These are phyloP conservation scores for Ceratina japonica DNA, from an alignment of 1,140 invertebrate genomes.

Conservation along the genomic window DNA sequence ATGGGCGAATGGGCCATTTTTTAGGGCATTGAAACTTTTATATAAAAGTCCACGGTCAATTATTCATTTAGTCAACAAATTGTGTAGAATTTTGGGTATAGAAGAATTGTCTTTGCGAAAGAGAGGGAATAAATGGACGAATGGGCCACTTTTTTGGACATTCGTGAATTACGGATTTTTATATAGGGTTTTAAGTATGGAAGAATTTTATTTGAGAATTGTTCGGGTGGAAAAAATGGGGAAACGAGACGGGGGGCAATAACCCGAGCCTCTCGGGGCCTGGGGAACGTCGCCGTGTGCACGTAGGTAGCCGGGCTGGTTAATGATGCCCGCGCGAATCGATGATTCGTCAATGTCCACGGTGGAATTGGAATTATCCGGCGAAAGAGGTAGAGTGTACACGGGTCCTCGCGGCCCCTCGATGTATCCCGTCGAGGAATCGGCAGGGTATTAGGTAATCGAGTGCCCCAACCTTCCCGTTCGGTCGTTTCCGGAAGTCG, in stretches of 20 bases:
- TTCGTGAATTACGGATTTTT: too few relatives aligned
- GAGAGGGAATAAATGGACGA: too few relatives aligned
- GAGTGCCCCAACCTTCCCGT: too few relatives aligned
- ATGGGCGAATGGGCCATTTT: too few relatives aligned
- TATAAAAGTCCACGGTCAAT: too few relatives aligned
- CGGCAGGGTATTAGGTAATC: slow-evolving; percentile 20
- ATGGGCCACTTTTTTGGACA: too few relatives aligned
- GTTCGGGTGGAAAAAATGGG: neutral
- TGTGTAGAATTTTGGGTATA: too few relatives aligned
- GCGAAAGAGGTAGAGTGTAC: slow-evolving; percentile 39
- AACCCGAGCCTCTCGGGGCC: slow-evolving; percentile 31
- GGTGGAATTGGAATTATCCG: slow-evolving; percentile 51
- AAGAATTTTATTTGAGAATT: too few relatives aligned
- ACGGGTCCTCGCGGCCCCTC: neutral
- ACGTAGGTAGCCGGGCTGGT: slow-evolving; percentile 57
- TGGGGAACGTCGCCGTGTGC: slow-evolving; percentile 30
- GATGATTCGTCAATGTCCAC: slow-evolving; percentile 64
- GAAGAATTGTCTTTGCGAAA: too few relatives aligned
- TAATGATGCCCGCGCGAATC: slow-evolving; percentile 62
- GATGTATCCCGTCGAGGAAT: slow-evolving; percentile 12
- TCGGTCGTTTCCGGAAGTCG: neutral
- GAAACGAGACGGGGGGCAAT: slow-evolving; percentile 34
- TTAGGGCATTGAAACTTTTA: too few relatives aligned
- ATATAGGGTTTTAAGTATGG: too few relatives aligned
- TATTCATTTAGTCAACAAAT: too few relatives aligned